Evolutionary conservation across 2,888 invertebrate genomes (phyloP), one percentile per base, ranked within the genome.

Genomic region (Corbicula japonica): DNA sequence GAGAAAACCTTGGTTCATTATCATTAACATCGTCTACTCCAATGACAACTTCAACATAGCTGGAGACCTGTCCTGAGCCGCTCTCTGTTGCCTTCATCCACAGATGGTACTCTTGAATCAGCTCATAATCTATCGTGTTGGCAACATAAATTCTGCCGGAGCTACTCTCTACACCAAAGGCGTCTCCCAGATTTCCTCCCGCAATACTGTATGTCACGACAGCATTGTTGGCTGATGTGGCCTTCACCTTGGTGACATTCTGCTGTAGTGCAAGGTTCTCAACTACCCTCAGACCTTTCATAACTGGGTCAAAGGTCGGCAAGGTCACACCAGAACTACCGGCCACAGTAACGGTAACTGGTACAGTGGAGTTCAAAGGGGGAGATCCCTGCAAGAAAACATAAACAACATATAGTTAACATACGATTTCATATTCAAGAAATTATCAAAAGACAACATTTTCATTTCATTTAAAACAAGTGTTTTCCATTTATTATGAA

Each of bases 1-100:
- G 96, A 87, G 96, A 96, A 72, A 93, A 97, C 0, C 96, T 94
- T 0, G 99, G 99, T 0, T 96, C 95, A 93, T 98, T 98, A 92
- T 99, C 98, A 93, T 99, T 99, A 5, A 96, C 96, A 93, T 99
- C 98, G 0, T 97, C 97, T 0, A 99, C 97, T 93, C 97, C 97
- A n/a, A 99, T 96, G 82, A 96, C 95, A 21, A 98, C 80, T 35
- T 85, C 74, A 8, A 80, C 75, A 81, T 77, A 91, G 8, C 82
- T 70, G 3, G 91, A 87, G 21, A 91, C 75, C 3, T 87, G 68
- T 1, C 85, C 80, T 12, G 73, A 76, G 92, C 77, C 76, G 6
- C 54, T 23, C 50, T 88, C 89, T 6, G 71, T 52, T 10, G 91
- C 91, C 73, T 90, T 86, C n/a, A 91, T 80, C 91, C 91, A 91